Evolutionary conservation across 2,113 vertebrate genomes (phyloP).

Genomic region (Balaenoptera acutorostrata): DNA sequence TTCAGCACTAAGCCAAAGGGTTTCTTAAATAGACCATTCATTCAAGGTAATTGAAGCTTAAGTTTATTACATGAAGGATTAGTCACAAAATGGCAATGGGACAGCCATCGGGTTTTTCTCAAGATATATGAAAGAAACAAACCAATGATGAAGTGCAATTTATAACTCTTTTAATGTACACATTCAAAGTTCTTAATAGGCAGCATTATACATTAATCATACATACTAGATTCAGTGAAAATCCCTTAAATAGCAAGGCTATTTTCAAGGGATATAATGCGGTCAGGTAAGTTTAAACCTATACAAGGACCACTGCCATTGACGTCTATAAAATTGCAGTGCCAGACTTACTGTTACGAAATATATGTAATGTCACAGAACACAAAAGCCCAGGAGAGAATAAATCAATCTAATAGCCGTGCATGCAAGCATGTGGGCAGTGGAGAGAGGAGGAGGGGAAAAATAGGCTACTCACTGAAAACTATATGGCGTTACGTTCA

Average conservation of each 20-base stretch:
- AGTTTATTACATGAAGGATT: conserved; percentile 36
- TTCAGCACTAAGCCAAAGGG: not conserved
- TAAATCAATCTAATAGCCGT: not conserved
- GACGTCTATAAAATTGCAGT: not conserved
- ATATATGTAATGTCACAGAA: not conserved
- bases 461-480: not conserved
- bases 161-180: not conserved
- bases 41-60: conserved; percentile 50
- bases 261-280: not conserved
- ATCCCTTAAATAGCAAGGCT: not conserved
- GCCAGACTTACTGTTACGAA: not conserved
- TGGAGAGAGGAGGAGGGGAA: not conserved
- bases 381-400: not conserved
- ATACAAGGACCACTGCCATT: not conserved
- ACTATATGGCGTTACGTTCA: not conserved
- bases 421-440: not conserved
- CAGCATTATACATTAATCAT: not conserved
- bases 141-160: not conserved
- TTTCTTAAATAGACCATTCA: conserved; percentile 29
- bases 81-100: conserved; percentile 18
- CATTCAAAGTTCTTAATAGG: not conserved
- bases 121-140: conserved; percentile 6
- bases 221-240: not conserved
- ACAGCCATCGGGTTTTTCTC: not conserved
- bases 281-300: not conserved